These are phyloP conservation scores for Aleiodes leptofemur DNA, from an alignment of 2,888 invertebrate genomes.

Conservation along the genomic window DNA sequence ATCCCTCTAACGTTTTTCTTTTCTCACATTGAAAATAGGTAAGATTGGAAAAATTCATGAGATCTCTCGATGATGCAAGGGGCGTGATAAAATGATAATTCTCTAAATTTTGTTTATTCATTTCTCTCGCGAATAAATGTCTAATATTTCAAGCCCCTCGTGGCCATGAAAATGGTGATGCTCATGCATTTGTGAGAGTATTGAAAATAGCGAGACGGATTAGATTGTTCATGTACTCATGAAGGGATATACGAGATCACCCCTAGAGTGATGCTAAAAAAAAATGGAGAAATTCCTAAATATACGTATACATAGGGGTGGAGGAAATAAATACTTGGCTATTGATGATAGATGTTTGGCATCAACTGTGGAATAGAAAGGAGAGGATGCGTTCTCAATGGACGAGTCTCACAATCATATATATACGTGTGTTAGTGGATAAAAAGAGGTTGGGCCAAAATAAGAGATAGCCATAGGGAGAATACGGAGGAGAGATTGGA, in stretches of 20 bases:
- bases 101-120: too few relatives aligned
- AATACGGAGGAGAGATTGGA: constrained; percentile 62
- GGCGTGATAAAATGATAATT: too few relatives aligned
- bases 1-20: too few relatives aligned
- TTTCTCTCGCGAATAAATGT: too few relatives aligned
- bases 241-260: neutral
- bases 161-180: neutral
- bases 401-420: constrained; percentile 48
- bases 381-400: constrained; percentile 46
- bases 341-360: constrained; percentile 62
- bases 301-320: constrained; percentile 46
- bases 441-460: constrained; percentile 48
- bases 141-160: too few relatives aligned
- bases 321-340: neutral
- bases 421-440: constrained; percentile 43
- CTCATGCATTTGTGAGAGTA: neutral
- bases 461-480: constrained; percentile 51
- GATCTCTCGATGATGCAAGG: too few relatives aligned
- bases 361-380: constrained; percentile 45
- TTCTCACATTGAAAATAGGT: too few relatives aligned
- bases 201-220: neutral
- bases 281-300: constrained; percentile 44
- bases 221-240: constrained; percentile 1
- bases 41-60: too few relatives aligned
- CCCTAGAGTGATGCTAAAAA: neutral